Evolutionary conservation across 2,888 invertebrate species (phyloP), one percentile per base, ranked within the genome.

Genomic region (Osmoderma eremita): DNA sequence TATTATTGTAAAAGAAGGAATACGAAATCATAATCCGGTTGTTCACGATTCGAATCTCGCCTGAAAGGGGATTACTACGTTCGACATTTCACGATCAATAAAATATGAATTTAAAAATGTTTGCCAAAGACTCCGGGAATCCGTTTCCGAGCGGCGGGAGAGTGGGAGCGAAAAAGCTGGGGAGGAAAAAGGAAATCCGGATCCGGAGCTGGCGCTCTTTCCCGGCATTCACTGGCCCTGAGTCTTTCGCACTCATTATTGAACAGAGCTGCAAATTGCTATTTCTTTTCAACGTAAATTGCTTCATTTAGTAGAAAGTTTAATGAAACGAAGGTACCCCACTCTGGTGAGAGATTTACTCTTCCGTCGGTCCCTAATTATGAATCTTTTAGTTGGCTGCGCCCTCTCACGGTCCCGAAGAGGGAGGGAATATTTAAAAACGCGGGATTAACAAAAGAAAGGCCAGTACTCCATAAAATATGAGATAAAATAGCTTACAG

Each of bases 221-320:
- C 36, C 58, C 58, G 30, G 45, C 58, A 61, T 45, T 61, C 58
- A 45, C 58, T 45, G 20, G 30, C 45, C 45, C 45, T 61, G 58
- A 61, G 58, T 61, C 58, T 61, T 61, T 63, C 63, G 48, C 68
- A 70, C 72, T 75, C 75, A 75, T 76, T 76, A 76, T 75, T 71
- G 75, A 75, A 71, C 73, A 73, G 69, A 73, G 71, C 69, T 73
- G 76, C 73, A 76, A 76, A 77, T 77, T 75, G 73, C 73, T 71
- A 75, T 74, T 76, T 75, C 76, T 76, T 77, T 77, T 76, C 76
- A 77, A 75, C 76, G 74, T 73, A 77, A 77, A 77, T 77, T 77
- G 76, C 77, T 76, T 76, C 76, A 77, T 76, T 77, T 77, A 76
- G 75, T 74, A 71, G 69, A 70, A 61, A 71, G 69, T 68, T 69